Evolutionary conservation across 2,888 invertebrate genomes (phyloP), one percentile per base, ranked within the genome.

Genomic region (Synanthedon vespiformis): DNA sequence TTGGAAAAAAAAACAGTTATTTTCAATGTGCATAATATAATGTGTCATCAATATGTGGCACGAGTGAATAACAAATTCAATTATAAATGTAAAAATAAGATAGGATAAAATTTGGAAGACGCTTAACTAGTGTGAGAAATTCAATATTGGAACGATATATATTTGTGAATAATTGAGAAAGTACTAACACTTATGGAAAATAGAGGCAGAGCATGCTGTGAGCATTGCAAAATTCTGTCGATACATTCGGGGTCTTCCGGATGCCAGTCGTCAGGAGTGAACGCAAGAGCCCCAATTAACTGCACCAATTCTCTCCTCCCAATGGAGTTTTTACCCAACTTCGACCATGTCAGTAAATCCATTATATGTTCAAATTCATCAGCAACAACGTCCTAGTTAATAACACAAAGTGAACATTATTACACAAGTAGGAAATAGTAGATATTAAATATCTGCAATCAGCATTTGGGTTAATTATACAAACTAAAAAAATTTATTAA

Each of bases 281-380:
- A 81, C 11, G 96, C 94, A 70, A 97, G 93, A 59, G 95, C 94
- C 13, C 93, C 92, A 11, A 97, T 92, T 59, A 97, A 90, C 61
- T 95, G 93, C 10, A 97, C 92, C 40, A 98, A 84, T 74, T 96
- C 95, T 61, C 95, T 94, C 70, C 97, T 95, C 4, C 97, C 97
- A 50, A 89, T 89, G 12, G 95, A 89, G 6, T 95, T 94, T 61
- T 93, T 93, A 51, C 95, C 94, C 50, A 95, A 88, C 73, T 93
- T 92, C 10, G 97, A 93, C 80, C 92, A 91, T 34, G 93, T 92
- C 62, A 98, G 85, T 60, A 97, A 90, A 50, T 93, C 93, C 93
- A 98, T 95, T 55, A 98, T 91, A 57, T 92, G 90, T 64, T 95
- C 92, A 83, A 98, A 97, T 82, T 98, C 98, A 62, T 95, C 95